Conservation (phyloP, 2,888 invertebrate genomes). For the Stratiomys singularior region DNA sequence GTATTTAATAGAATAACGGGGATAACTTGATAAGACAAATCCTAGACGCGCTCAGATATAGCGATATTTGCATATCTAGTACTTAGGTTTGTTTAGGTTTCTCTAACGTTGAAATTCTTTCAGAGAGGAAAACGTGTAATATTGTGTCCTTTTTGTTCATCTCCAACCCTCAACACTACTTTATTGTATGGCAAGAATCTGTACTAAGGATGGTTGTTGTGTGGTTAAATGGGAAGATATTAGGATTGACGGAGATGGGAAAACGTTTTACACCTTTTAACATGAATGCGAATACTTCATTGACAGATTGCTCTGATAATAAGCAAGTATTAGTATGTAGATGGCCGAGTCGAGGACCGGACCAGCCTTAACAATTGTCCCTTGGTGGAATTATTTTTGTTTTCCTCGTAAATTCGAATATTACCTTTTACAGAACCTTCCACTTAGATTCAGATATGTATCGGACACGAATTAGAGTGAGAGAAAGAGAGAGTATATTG, state of each 20-base stretch:
- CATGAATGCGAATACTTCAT: too few species aligned
- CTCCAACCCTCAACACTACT: too few species aligned
- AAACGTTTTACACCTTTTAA: too few species aligned
- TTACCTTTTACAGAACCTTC: constrained; percentile 1
- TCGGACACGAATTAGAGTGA: neutral
- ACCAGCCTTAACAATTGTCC: neutral
- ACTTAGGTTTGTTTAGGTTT: neutral
- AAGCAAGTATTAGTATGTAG: constrained; percentile 4
- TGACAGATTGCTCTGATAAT: too few species aligned
- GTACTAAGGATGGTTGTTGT: too few species aligned
- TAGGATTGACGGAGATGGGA: too few species aligned
- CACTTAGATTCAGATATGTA: too few species aligned
- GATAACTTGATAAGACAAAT: constrained; percentile 22
- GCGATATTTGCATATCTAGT: neutral
- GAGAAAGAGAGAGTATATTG: constrained; percentile 2
- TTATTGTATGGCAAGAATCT: neutral
- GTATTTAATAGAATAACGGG: constrained; percentile 7
- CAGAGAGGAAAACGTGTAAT: neutral
- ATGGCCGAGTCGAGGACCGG: too few species aligned
- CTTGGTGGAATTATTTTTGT: neutral
- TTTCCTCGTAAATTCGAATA: neutral
- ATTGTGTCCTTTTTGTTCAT: too few species aligned
- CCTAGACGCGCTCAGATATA: neutral
- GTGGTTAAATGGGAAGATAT: too few species aligned
- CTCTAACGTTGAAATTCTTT: constrained; percentile 24